These are phyloP conservation scores for Liposcelis brunnea DNA, from an alignment of 2,888 invertebrate species.

Conservation along the genomic window DNA sequence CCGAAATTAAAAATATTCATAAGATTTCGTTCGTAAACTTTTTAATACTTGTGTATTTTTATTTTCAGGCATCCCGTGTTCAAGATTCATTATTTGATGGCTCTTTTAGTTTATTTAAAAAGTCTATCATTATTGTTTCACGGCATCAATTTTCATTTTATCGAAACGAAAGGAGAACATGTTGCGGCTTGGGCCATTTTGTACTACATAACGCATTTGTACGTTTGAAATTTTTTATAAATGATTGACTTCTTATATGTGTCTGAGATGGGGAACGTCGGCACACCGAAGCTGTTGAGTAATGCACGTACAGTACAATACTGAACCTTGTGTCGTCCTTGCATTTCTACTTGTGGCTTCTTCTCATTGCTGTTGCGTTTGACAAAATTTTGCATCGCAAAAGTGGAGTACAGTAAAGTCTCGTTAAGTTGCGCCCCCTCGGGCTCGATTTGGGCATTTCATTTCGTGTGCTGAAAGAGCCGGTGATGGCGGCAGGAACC, in stretches of 20 bases:
- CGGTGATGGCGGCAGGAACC: too few species aligned
- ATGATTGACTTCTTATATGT: background rate
- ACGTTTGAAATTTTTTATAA: slow-evolving; percentile 28
- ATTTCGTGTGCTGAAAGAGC: too few species aligned
- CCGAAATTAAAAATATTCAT: too few species aligned
- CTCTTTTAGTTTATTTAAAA: slow-evolving; percentile 79
- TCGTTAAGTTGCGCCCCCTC: too few species aligned
- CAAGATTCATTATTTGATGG: slow-evolving; percentile 95
- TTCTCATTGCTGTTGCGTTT: too few species aligned
- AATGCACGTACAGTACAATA: too few species aligned
- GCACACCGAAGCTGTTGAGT: background rate
- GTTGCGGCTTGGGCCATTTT: slow-evolving; percentile 95
- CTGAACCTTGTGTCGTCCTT: background rate
- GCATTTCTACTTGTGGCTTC: background rate
- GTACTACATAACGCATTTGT: slow-evolving; percentile 95
- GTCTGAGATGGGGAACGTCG: background rate
- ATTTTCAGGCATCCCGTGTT: slow-evolving; percentile 58
- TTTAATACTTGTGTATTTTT: slow-evolving; percentile 9
- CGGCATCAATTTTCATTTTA: slow-evolving; percentile 86
- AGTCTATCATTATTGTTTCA: slow-evolving; percentile 86
- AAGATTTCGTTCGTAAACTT: background rate
- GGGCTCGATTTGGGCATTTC: too few species aligned
- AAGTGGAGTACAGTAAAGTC: too few species aligned
- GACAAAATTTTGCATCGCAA: too few species aligned
- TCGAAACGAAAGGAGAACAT: slow-evolving; percentile 80